Conservation (phyloP, 2,888 invertebrate species). For the Caenorhabditis angaria region DNA sequence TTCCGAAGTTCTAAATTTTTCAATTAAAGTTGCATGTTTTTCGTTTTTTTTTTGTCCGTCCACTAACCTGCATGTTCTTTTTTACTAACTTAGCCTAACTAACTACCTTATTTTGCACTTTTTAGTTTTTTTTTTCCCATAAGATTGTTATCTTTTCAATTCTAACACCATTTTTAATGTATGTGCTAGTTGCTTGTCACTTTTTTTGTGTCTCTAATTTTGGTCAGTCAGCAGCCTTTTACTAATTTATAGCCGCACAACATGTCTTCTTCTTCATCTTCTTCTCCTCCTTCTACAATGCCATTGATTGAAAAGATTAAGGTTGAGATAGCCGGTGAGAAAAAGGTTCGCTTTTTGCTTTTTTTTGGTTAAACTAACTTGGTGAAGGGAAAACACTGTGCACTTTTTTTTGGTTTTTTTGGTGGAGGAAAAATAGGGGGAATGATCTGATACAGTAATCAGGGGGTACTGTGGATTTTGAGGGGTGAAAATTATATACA, state of each 20-base stretch:
- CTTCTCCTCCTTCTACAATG: too few relatives aligned
- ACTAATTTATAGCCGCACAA: slow-evolving; percentile 7
- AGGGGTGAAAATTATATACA: too few relatives aligned
- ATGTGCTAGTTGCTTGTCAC: neutral
- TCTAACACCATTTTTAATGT: neutral
- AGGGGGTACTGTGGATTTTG: too few relatives aligned
- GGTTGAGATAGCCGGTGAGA: slow-evolving; percentile 7
- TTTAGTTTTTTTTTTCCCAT: neutral
- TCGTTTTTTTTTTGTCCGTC: too few relatives aligned
- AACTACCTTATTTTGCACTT: too few relatives aligned
- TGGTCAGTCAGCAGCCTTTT: too few relatives aligned
- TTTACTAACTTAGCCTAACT: too few relatives aligned
- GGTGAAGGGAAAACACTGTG: neutral
- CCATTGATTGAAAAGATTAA: slow-evolving; percentile 11
- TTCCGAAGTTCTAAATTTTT: too few relatives aligned
- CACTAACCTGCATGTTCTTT: too few relatives aligned
- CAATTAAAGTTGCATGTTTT: too few relatives aligned
- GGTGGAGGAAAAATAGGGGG: neutral
- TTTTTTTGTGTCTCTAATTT: slow-evolving; percentile 3
- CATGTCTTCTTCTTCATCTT: neutral
- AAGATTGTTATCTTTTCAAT: neutral
- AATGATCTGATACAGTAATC: too few relatives aligned
- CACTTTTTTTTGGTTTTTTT: neutral
- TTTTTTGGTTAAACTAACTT: neutral
- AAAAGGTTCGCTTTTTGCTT: slow-evolving; percentile 6